A percentile compares a stretch with the other conserved stretches of the same genome.
phyloP scores from a whole-genome alignment of 2,888 invertebrate genomes.

The Arenicola marina region DNA sequence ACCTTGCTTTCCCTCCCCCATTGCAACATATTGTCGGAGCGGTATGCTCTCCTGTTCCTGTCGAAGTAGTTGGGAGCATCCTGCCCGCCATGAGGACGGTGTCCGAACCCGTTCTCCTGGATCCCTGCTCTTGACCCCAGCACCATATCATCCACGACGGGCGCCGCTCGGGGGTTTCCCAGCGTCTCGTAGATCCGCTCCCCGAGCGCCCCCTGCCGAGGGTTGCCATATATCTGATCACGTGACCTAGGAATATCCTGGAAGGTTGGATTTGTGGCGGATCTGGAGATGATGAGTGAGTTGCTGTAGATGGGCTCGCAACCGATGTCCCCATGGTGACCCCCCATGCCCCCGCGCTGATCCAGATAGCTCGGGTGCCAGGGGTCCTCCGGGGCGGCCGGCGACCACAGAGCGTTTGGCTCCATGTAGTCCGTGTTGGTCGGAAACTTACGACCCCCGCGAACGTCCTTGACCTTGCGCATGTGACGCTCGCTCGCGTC shows the following conservation, averaged over 20 bases:
- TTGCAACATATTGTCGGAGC: no score
- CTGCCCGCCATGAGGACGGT: no score
- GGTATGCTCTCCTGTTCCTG: no score
- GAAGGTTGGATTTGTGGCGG: not conserved
- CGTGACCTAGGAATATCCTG: not conserved
- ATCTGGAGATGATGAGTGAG: not conserved
- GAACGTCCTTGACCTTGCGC: not conserved
- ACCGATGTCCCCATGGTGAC: not conserved
- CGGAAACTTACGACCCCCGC: not conserved
- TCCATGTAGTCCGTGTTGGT: not conserved
- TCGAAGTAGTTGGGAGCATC: no score
- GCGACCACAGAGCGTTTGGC: slow-evolving; percentile 12
- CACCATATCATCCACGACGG: no score
- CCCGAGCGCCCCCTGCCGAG: no score
- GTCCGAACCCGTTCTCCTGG: no score
- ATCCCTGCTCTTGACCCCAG: no score
- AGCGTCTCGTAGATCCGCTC: slow-evolving; percentile 17
- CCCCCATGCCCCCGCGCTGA: no score
- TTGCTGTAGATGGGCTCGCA: not conserved
- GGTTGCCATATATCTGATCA: no score
- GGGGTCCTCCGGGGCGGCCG: slow-evolving; percentile 1
- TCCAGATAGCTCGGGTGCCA: slow-evolving; percentile 4
- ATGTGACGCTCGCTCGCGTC: not conserved
- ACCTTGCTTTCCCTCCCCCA: no score
- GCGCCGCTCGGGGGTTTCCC: no score